These are phyloP conservation scores for Pachliopta kotzebuea DNA, from an alignment of 2,888 invertebrate genomes.

Conservation along the genomic window DNA sequence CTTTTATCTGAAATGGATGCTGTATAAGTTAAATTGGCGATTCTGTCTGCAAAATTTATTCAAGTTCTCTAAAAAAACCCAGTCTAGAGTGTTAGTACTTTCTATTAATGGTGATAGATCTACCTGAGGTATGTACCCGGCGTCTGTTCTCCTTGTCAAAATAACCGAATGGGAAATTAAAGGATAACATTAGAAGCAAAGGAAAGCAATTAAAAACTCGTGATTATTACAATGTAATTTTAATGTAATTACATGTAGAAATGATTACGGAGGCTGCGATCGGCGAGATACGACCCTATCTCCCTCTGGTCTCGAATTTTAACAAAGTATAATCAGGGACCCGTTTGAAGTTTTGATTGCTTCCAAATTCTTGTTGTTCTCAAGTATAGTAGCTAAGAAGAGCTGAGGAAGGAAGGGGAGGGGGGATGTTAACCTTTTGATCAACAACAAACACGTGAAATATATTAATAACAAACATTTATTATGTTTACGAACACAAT, in stretches of 20 bases:
- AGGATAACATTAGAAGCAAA: too few species aligned
- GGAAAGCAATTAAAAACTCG: too few species aligned
- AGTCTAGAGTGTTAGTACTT: too few species aligned
- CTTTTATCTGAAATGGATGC: too few species aligned
- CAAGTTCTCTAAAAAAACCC: too few species aligned
- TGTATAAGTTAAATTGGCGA: too few species aligned
- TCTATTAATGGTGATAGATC: too few species aligned
- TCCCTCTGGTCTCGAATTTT: constrained; percentile 27
- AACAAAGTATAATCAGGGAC: constrained; percentile 30
- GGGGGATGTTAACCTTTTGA: constrained; percentile 33
- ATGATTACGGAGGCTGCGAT: not conserved
- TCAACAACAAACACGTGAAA: constrained; percentile 34
- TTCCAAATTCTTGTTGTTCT: constrained; percentile 37
- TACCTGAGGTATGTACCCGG: too few species aligned
- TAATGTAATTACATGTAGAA: not conserved
- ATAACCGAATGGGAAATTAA: too few species aligned
- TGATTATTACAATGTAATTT: too few species aligned
- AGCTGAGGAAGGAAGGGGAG: not conserved
- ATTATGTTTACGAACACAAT: constrained; percentile 26
- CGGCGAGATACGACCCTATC: constrained; percentile 12
- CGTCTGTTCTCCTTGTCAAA: too few species aligned
- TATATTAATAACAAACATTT: constrained; percentile 30
- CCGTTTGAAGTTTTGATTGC: constrained; percentile 37
- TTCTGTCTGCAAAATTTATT: too few species aligned
- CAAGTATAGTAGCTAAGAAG: constrained; percentile 7